Conservation (phyloP, 2,113 vertebrate species). For the Lipophrys pholis region DNA sequence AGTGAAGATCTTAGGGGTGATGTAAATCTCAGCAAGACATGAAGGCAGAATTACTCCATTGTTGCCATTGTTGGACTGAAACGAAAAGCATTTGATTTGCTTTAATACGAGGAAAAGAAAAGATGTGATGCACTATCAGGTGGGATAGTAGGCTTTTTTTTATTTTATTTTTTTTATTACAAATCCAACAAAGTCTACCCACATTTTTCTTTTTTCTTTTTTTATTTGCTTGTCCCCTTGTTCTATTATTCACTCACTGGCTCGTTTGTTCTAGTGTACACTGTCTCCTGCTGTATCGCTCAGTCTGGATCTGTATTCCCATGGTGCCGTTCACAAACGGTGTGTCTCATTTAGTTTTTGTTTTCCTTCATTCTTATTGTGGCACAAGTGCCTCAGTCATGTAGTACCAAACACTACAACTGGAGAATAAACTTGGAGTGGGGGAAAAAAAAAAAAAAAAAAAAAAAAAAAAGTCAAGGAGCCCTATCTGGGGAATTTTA, state of each 20-base stretch:
- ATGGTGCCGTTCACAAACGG: constrained; percentile 46
- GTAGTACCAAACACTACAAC: constrained; percentile 32
- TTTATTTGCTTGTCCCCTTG: constrained; percentile 50
- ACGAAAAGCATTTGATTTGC: constrained; percentile 49
- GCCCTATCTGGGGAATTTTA: constrained; percentile 3
- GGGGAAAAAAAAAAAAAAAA: constrained; percentile 1
- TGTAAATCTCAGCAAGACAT: constrained; percentile 69
- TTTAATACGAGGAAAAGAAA: constrained; percentile 40
- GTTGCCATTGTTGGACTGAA: constrained; percentile 34
- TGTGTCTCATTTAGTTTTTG: constrained; percentile 51
- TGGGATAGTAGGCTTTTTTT: constrained; percentile 7
- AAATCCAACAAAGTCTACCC: constrained; percentile 18
- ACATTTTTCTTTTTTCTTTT: too few species aligned
- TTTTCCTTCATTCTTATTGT: constrained; percentile 46
- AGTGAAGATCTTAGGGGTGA: constrained; percentile 54
- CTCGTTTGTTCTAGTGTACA: constrained; percentile 54
- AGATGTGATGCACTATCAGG: constrained; percentile 51
- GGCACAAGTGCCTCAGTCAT: constrained; percentile 37
- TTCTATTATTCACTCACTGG: constrained; percentile 65
- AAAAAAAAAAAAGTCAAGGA: background rate
- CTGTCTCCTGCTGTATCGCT: constrained; percentile 50
- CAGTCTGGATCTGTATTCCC: constrained; percentile 59
- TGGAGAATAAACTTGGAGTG: constrained; percentile 17
- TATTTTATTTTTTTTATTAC: constrained; percentile 24
- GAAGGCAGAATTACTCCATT: constrained; percentile 52